Evolutionary conservation across 2,888 invertebrate species (phyloP).

Genomic region (Glomeris marginata): DNA sequence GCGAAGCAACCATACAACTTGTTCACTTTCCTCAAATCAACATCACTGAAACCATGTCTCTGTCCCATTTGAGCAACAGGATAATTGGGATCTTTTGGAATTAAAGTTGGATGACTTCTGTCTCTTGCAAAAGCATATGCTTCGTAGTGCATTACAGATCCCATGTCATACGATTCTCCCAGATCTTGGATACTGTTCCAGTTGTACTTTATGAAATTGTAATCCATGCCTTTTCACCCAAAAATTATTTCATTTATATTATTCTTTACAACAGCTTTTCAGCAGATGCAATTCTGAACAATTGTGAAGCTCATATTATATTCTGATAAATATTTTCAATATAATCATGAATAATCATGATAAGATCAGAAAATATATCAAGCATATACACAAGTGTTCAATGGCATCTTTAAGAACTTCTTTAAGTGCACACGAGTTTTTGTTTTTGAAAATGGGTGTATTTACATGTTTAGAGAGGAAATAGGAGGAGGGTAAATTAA

Average conservation of each 20-base stretch:
- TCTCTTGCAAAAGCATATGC: conserved; percentile 27
- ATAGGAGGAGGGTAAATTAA: too few relatives aligned
- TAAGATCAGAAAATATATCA: neutral
- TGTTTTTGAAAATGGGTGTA: too few relatives aligned
- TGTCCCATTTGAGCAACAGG: conserved; percentile 24
- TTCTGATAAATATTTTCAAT: neutral
- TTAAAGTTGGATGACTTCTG: conserved; percentile 25
- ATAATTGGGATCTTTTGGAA: conserved; percentile 21
- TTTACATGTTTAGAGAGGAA: too few relatives aligned
- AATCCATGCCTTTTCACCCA: conserved; percentile 24
- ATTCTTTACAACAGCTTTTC: neutral
- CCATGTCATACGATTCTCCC: conserved; percentile 25
- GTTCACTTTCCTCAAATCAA: conserved; percentile 24
- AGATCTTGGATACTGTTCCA: conserved; percentile 25
- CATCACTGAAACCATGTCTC: conserved; percentile 25
- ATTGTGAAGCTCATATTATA: too few relatives aligned
- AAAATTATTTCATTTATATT: neutral
- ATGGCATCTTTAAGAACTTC: too few relatives aligned
- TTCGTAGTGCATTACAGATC: conserved; percentile 31
- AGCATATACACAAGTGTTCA: too few relatives aligned
- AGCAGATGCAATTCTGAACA: too few relatives aligned
- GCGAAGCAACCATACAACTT: conserved; percentile 22
- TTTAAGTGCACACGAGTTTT: too few relatives aligned
- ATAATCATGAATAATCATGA: neutral
- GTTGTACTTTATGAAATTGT: conserved; percentile 27